phyloP scores from a whole-genome alignment of 2,113 vertebrate species.

The Mustelus asterias region DNA sequence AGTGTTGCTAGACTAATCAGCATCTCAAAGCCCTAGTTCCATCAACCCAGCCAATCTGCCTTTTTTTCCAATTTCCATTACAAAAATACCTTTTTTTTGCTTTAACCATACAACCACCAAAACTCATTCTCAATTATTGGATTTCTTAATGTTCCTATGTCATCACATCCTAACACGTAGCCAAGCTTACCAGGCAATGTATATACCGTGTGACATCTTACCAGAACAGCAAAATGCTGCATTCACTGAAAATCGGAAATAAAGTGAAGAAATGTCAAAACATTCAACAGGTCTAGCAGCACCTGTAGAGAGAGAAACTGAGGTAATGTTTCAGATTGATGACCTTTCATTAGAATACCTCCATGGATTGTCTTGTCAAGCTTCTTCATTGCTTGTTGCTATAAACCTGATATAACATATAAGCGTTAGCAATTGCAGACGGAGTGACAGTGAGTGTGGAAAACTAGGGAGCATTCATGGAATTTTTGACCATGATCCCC shows the following conservation, averaged over 20 bases:
- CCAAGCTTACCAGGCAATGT: not conserved
- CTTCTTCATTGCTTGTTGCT: too few relatives aligned
- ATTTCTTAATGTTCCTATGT: too few relatives aligned
- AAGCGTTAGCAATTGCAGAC: not conserved
- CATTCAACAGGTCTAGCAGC: not conserved
- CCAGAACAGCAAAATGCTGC: not conserved
- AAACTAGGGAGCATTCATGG: not conserved
- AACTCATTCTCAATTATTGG: too few relatives aligned
- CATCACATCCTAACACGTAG: not conserved
- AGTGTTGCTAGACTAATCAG: too few relatives aligned
- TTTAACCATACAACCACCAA: too few relatives aligned
- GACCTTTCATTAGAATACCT: too few relatives aligned
- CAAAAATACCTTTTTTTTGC: too few relatives aligned
- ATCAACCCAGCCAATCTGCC: too few relatives aligned
- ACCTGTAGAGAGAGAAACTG: not conserved
- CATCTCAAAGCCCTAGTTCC: too few relatives aligned
- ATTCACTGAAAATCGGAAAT: not conserved
- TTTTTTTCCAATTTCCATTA: too few relatives aligned
- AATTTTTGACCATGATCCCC: not conserved
- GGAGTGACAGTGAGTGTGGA: not conserved
- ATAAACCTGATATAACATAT: not conserved
- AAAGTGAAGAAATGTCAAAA: not conserved
- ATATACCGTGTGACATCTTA: too few relatives aligned
- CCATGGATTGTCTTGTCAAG: too few relatives aligned
- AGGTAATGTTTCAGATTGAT: not conserved